Conservation (phyloP, 2,113 vertebrate genomes). For the Cyphomyrus discorhynchus region DNA sequence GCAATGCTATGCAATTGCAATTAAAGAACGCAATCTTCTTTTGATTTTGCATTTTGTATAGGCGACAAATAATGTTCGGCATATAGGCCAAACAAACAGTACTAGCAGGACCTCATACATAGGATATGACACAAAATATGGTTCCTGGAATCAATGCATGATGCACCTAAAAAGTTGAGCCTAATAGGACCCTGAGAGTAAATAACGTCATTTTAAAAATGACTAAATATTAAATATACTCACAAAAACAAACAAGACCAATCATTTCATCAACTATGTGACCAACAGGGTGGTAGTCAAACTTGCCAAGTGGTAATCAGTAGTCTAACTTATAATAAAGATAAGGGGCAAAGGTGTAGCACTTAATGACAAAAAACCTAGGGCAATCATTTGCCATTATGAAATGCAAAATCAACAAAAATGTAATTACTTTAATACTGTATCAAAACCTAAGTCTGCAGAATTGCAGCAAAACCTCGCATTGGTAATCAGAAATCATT, state of each 20-base stretch:
- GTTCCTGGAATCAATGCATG: background rate
- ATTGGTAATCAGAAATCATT: background rate
- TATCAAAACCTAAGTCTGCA: background rate
- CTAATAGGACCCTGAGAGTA: background rate
- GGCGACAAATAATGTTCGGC: conserved; percentile 1
- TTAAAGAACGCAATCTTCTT: conserved; percentile 25
- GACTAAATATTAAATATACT: background rate
- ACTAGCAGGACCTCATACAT: background rate
- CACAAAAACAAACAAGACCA: background rate
- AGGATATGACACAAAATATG: background rate
- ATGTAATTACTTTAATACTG: background rate
- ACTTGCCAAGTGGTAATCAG: no score
- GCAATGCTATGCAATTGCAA: conserved; percentile 32
- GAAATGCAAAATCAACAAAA: background rate
- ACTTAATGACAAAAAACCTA: background rate
- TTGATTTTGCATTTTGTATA: conserved; percentile 31
- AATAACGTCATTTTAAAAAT: background rate
- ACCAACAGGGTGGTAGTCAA: background rate
- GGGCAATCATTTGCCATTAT: background rate
- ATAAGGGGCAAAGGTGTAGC: background rate
- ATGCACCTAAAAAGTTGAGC: background rate
- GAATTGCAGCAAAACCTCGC: background rate
- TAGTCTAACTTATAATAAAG: background rate
- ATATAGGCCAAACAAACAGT: background rate
- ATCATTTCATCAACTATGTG: background rate